Conservation (phyloP, 2,113 vertebrate genomes). For the Sakesphorus luctuosus region DNA sequence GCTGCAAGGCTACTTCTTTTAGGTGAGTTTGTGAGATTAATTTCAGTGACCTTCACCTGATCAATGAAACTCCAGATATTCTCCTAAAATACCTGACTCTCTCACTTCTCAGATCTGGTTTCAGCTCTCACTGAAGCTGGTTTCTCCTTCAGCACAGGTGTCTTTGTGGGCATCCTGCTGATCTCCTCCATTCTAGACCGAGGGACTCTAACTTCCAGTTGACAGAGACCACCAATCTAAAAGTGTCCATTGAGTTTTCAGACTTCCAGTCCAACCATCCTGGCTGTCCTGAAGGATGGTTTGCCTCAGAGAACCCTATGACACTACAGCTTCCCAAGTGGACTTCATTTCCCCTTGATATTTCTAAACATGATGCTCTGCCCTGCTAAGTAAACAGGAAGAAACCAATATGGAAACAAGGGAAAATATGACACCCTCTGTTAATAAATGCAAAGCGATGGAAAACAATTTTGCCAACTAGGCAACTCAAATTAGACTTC, state of each 20-base stretch:
- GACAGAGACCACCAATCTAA: neutral
- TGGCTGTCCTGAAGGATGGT: neutral
- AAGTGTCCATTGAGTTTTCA: neutral
- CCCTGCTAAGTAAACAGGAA: slow-evolving; percentile 33
- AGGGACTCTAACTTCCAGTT: neutral
- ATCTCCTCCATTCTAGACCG: neutral
- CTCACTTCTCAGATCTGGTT: neutral
- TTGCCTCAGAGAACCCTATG: neutral
- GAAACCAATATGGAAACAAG: slow-evolving; percentile 26
- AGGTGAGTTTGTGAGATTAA: neutral
- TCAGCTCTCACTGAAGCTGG: neutral
- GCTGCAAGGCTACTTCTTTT: neutral
- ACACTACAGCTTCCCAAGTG: neutral
- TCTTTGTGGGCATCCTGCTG: neutral
- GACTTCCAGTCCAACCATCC: neutral
- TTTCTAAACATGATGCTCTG: slow-evolving; percentile 31
- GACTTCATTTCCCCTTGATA: neutral
- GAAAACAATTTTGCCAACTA: slow-evolving; percentile 75
- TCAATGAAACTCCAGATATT: neutral
- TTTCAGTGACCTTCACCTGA: neutral
- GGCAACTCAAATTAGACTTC: slow-evolving; percentile 69
- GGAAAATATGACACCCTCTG: slow-evolving; percentile 62
- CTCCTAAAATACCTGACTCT: neutral
- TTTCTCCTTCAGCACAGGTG: neutral
- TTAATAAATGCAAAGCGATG: slow-evolving; percentile 68